A percentile compares a stretch with the other conserved stretches of the same genome.
Evolutionary conservation across 2,113 vertebrate genomes (phyloP).

Genomic region (Zosterops pallidus): DNA sequence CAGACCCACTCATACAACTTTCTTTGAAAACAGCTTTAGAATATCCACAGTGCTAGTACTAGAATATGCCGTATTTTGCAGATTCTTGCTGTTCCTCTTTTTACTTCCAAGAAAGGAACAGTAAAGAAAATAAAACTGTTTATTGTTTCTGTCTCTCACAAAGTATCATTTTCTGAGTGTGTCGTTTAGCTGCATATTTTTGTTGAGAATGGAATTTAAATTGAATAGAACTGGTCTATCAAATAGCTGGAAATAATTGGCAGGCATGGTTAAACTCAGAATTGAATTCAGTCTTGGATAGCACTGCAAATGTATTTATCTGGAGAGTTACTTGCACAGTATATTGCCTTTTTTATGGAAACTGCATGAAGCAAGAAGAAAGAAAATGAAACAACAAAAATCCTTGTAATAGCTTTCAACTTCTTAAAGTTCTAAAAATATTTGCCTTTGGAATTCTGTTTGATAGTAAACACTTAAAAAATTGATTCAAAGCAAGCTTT

Average conservation of each 20-base stretch:
- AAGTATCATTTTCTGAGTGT: neutral
- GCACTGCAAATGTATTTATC: conserved; percentile 22
- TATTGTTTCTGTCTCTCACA: neutral
- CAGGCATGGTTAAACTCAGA: conserved; percentile 20
- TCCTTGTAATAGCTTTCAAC: neutral
- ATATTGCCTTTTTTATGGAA: neutral
- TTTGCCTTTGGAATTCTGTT: neutral
- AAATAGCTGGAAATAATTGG: conserved; percentile 36
- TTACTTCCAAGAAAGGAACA: neutral
- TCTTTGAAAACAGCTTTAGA: neutral
- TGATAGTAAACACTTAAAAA: neutral
- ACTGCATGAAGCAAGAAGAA: neutral
- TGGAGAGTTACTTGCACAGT: neutral
- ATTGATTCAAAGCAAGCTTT: neutral
- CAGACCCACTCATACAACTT: neutral
- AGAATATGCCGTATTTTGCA: neutral
- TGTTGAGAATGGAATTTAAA: conserved; percentile 1
- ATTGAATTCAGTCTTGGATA: conserved; percentile 13
- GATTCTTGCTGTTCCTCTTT: neutral
- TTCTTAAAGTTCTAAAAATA: neutral
- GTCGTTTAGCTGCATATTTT: neutral
- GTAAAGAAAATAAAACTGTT: neutral
- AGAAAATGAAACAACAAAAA: conserved; percentile 32
- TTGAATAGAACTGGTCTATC: conserved; percentile 7
- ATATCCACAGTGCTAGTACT: neutral